phyloP scores from a whole-genome alignment of 2,797 vertebrate species.

The Acipenser oxyrinchus region DNA sequence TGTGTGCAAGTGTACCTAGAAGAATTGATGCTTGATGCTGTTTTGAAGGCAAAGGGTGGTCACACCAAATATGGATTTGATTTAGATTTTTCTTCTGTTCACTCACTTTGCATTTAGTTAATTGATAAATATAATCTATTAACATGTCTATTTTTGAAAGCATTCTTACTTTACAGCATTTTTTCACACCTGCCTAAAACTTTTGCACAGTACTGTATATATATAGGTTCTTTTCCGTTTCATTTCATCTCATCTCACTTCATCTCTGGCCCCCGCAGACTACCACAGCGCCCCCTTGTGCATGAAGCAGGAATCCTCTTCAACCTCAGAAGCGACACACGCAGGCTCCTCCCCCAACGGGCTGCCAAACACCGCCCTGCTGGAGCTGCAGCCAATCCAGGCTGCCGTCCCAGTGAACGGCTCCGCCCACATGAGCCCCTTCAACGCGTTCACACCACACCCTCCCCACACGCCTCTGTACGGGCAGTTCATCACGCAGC shows the following conservation, averaged over 20 bases:
- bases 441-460: slow-evolving; percentile 65
- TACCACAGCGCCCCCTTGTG: slow-evolving; percentile 65
- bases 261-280: slow-evolving; percentile 54
- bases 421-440: slow-evolving; percentile 66
- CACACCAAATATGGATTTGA: too few relatives aligned
- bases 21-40: too few relatives aligned
- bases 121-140: too few relatives aligned
- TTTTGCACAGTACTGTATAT: too few relatives aligned
- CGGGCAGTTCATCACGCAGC: slow-evolving; percentile 75
- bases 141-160: too few relatives aligned
- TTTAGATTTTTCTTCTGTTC: too few relatives aligned
- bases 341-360: slow-evolving; percentile 75
- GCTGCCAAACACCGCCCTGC: slow-evolving; percentile 65
- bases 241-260: slow-evolving; percentile 32
- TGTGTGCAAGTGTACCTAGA: too few relatives aligned
- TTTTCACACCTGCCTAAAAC: too few relatives aligned
- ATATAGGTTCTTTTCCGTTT: slow-evolving; percentile 26
- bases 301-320: slow-evolving; percentile 83
- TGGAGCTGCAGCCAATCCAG: slow-evolving; percentile 72
- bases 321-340: slow-evolving; percentile 64
- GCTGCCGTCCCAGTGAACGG: slow-evolving; percentile 56
- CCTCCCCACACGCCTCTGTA: slow-evolving; percentile 75
- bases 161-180: too few relatives aligned
- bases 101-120: too few relatives aligned
- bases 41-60: too few relatives aligned